A percentile compares a stretch with the other conserved stretches of the same genome.
These are phyloP conservation scores for Pseudeuparius sepicola DNA, from an alignment of 2,888 invertebrate species.

Conservation along the genomic window DNA sequence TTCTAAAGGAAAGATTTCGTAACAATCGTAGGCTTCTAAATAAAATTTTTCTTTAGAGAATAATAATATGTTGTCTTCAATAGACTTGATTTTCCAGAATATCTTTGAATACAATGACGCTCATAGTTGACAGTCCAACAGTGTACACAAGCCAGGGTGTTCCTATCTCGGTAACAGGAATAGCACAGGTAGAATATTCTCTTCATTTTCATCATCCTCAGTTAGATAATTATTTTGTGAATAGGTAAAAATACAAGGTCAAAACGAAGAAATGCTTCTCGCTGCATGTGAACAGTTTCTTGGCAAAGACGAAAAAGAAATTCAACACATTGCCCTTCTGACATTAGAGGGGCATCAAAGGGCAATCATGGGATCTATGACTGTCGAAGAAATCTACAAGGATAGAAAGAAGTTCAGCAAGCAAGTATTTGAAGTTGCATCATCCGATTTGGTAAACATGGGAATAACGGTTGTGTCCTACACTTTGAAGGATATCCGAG, in stretches of 20 bases:
- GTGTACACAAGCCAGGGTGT: slow-evolving; percentile 96
- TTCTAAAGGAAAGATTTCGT: too few relatives aligned
- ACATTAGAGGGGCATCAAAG: slow-evolving; percentile 87
- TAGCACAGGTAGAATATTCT: slow-evolving; percentile 70
- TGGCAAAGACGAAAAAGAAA: slow-evolving; percentile 78
- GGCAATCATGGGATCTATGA: slow-evolving; percentile 96
- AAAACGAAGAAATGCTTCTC: slow-evolving; percentile 79
- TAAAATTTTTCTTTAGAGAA: too few relatives aligned
- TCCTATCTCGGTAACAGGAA: slow-evolving; percentile 93
- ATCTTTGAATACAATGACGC: slow-evolving; percentile 93
- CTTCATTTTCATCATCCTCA: neutral
- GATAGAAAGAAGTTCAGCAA: slow-evolving; percentile 94
- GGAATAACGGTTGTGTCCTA: slow-evolving; percentile 93
- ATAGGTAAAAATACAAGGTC: slow-evolving; percentile 79
- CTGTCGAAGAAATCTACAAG: slow-evolving; percentile 93
- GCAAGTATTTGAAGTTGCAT: slow-evolving; percentile 89
- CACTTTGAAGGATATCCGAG: slow-evolving; percentile 86
- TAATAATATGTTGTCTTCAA: slow-evolving; percentile 6
- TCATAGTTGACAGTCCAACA: slow-evolving; percentile 90
- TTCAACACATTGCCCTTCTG: slow-evolving; percentile 83
- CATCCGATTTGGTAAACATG: slow-evolving; percentile 92
- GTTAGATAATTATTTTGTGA: slow-evolving; percentile 15
- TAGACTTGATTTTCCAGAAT: slow-evolving; percentile 50
- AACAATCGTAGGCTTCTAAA: slow-evolving; percentile 3
- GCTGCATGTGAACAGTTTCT: slow-evolving; percentile 92